Evolutionary conservation across 2,113 vertebrate species (phyloP).

Genomic region (Phoenicopterus ruber): DNA sequence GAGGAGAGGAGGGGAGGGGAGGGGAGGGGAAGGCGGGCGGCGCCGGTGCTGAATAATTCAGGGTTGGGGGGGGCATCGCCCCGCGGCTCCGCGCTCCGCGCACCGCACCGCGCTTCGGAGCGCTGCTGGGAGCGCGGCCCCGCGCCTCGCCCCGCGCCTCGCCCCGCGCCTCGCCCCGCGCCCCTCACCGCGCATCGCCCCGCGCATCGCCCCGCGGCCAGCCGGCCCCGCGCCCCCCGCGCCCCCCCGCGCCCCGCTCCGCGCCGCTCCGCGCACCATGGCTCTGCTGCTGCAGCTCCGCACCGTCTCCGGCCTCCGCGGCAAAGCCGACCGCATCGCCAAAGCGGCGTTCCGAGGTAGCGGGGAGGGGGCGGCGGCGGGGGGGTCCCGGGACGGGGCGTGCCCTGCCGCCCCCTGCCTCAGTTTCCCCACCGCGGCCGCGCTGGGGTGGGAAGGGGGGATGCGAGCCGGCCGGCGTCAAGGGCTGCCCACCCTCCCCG

Average conservation of each 20-base stretch:
- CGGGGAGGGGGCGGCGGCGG: not conserved
- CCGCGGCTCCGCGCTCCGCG: not conserved
- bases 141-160: not conserved
- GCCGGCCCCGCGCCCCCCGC: not conserved
- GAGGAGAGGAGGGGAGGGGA: too few relatives aligned
- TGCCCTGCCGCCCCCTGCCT: not conserved
- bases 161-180: not conserved
- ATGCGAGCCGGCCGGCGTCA: not conserved
- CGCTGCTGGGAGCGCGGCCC: not conserved
- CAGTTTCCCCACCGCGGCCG: not conserved
- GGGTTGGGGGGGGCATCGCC: not conserved
- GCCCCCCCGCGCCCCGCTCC: not conserved
- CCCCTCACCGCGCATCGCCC: not conserved
- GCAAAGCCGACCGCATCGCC: constrained; percentile 17
- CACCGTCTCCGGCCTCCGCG: constrained; percentile 15
- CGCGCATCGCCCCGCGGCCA: too few relatives aligned
- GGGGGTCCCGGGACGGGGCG: not conserved
- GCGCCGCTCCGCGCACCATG: not conserved
- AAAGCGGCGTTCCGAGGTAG: constrained; percentile 2
- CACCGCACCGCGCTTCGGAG: not conserved
- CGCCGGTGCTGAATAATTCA: constrained; percentile 47
- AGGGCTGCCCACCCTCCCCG: not conserved
- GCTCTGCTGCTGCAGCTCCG: constrained; percentile 21
- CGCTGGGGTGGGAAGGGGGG: not conserved
- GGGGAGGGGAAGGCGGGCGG: too few relatives aligned